Base-by-base conservation (phyloP, 1,140 invertebrate genomes). In the Zaprionus vittiger region DNA sequence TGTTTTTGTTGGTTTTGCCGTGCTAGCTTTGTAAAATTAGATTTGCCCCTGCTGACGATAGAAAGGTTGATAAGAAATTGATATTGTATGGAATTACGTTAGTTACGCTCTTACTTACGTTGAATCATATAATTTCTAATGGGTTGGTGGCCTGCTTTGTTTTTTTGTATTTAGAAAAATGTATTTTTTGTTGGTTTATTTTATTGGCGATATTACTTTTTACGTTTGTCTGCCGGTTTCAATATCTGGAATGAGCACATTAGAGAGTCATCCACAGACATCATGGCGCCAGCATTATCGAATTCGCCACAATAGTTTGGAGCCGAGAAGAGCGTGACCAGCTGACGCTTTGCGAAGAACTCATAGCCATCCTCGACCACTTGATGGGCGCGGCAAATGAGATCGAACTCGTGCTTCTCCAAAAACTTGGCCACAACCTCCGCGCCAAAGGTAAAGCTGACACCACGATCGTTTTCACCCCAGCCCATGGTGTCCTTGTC, bases 241-340 rank as follows among this genome's bases (percentile, higher is more conserved):
- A 99, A 94, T 83, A 99, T 99, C 96, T 99, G 95, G 94, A 96
- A 99, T 92, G 98, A 99, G 95, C 99, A 99, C 99, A 99, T 99
- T 22, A 99, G 95, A 56, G 98, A 99, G 92, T 99, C 99, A 94
- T 99, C 99, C 60, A 99, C 99, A 79, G 98, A 99, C 99, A 99
- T 99, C 97, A 99, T 99, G 65, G 98, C 99, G 73, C 94, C 94
- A 64, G 99, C 99, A 93, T 99, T 99, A 93, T 99, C 99, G 93
- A 99, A 99, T 94, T 99, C 99, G 61, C 95, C 95, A 94, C 99
- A 99, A 93, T 99, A 99, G 94, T 99, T 99, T 22, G 99, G 99
- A 41, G 99, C 97, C 7, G 96, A 97, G 92, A 99, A 99, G 22
- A 99, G 94, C 9, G 99, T 99, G 20, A 99, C 99, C 73, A 99